Evolutionary conservation across 1,140 invertebrate species (phyloP).

Genomic region (Drosophila persimilis): DNA sequence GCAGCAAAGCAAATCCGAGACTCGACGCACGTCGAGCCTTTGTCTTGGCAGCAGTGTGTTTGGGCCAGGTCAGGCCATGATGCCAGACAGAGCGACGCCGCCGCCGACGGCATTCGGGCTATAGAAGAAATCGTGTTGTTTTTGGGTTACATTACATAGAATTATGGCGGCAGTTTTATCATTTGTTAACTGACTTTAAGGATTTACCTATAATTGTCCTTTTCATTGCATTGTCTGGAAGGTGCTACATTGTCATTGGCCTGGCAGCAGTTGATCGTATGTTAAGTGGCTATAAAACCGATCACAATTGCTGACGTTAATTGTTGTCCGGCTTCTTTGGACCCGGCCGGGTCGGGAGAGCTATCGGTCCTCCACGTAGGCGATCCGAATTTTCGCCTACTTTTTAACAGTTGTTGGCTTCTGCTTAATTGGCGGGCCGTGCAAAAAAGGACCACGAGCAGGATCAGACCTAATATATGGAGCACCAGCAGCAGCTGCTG

Average conservation of each 20-base stretch:
- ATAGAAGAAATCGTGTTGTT: slow-evolving; percentile 25
- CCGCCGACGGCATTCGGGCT: neutral
- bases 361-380: slow-evolving; percentile 1
- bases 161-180: slow-evolving; percentile 78
- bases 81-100: slow-evolving; percentile 67
- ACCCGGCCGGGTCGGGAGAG: too few relatives aligned
- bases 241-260: slow-evolving; percentile 48
- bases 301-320: slow-evolving; percentile 64
- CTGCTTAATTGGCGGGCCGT: slow-evolving; percentile 70
- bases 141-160: slow-evolving; percentile 77
- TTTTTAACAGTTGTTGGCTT: slow-evolving; percentile 60
- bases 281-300: slow-evolving; percentile 78
- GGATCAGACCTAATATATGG: neutral
- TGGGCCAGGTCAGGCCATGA: slow-evolving; percentile 28
- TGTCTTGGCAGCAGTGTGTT: slow-evolving; percentile 34
- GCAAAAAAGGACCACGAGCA: slow-evolving; percentile 38
- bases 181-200: slow-evolving; percentile 77
- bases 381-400: slow-evolving; percentile 38
- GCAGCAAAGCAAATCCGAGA: slow-evolving; percentile 30
- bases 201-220: slow-evolving; percentile 78
- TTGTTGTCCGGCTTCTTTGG: slow-evolving; percentile 42
- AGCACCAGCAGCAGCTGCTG: slow-evolving; percentile 34
- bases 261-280: slow-evolving; percentile 76
- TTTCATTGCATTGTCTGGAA: slow-evolving; percentile 55
- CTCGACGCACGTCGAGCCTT: slow-evolving; percentile 65